Evolutionary conservation across 2,888 invertebrate genomes (phyloP).

Genomic region (Ennomos quercinarius): DNA sequence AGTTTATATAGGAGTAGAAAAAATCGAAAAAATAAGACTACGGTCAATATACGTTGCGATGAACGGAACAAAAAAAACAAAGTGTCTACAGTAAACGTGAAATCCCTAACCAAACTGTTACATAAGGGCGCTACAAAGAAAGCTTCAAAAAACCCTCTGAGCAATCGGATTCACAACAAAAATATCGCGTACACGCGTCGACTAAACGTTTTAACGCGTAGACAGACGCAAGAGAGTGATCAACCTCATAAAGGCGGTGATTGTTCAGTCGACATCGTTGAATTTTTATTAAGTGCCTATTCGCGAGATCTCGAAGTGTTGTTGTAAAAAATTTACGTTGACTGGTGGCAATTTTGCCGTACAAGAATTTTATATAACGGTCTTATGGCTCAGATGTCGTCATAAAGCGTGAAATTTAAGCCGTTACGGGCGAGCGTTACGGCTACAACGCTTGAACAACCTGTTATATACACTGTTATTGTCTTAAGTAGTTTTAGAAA

Average conservation of each 20-base stretch:
- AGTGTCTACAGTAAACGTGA: too few species aligned
- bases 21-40: too few species aligned
- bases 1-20: too few species aligned
- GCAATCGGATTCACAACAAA: not conserved
- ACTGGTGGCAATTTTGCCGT: constrained; percentile 61
- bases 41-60: too few species aligned
- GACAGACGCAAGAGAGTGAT: constrained; percentile 39
- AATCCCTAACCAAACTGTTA: too few species aligned
- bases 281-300: constrained; percentile 67
- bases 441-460: constrained; percentile 11
- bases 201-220: constrained; percentile 29
- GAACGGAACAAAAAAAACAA: too few species aligned
- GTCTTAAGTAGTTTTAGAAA: too few species aligned
- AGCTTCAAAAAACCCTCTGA: too few species aligned
- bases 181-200: constrained; percentile 16
- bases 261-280: constrained; percentile 53
- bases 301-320: constrained; percentile 53
- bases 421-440: constrained; percentile 48
- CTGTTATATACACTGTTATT: not conserved
- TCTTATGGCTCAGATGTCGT: constrained; percentile 50
- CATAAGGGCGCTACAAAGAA: too few species aligned
- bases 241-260: constrained; percentile 52
- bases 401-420: constrained; percentile 65
- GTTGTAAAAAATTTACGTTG: constrained; percentile 65
- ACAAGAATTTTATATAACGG: constrained; percentile 62